phyloP scores from a whole-genome alignment of 1,140 invertebrate species.

The Liolophura sinensis region DNA sequence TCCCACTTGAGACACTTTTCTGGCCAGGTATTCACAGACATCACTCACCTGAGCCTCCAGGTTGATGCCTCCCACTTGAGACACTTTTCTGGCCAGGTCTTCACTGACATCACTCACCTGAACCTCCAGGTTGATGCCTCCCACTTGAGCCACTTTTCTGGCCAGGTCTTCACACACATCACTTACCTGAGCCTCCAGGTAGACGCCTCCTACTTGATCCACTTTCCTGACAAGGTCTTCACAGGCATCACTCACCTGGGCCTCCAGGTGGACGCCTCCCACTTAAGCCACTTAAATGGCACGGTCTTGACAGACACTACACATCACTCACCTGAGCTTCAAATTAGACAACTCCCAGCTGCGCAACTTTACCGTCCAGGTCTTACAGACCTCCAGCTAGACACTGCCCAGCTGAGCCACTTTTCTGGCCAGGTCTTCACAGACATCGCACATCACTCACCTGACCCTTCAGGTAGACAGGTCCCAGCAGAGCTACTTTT shows the following conservation, averaged over 20 bases:
- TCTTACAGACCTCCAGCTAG: constrained; percentile 13
- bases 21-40: no score
- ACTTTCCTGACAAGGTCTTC: constrained; percentile 20
- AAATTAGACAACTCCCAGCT: constrained; percentile 27
- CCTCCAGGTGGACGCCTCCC: constrained; percentile 27
- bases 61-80: no score
- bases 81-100: no score
- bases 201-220: constrained; percentile 17
- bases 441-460: no score
- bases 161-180: no score
- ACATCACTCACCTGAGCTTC: constrained; percentile 25
- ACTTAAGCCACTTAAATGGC: constrained; percentile 16
- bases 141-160: no score
- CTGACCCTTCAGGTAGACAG: no score
- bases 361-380: constrained; percentile 13
- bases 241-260: no score
- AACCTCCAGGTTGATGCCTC: constrained; percentile 30
- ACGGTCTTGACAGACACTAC: constrained; percentile 16
- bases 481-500: constrained; percentile 20
- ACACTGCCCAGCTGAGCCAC: constrained; percentile 29
- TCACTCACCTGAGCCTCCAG: background rate
- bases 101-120: constrained; percentile 19
- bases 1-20: constrained; percentile 29
- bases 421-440: no score
- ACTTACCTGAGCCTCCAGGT: no score